These are phyloP conservation scores for Holocentrus rufus DNA, from an alignment of 2,797 vertebrate species.

Conservation along the genomic window DNA sequence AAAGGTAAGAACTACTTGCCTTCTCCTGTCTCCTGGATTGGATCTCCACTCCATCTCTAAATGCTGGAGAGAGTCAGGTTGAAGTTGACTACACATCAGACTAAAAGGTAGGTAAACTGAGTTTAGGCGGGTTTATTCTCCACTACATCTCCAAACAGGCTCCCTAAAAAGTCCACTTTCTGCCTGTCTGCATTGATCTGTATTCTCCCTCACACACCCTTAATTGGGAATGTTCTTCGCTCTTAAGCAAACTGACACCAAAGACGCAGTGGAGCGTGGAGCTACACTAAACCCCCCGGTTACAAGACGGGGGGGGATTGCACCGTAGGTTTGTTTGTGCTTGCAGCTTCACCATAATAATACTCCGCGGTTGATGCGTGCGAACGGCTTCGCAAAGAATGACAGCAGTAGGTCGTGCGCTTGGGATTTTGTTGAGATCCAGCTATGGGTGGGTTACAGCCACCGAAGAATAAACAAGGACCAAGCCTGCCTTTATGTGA, in stretches of 20 bases:
- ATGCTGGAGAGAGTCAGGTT: no score
- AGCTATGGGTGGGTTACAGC: conserved; percentile 61
- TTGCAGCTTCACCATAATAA: conserved; percentile 47
- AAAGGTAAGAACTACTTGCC: no score
- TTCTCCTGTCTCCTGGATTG: no score
- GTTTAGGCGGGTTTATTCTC: conserved; percentile 36
- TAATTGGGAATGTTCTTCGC: conserved; percentile 16
- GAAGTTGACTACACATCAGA: background rate
- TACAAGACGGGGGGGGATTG: conserved; percentile 34
- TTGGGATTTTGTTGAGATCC: conserved; percentile 49
- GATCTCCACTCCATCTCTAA: no score
- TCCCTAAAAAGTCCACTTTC: conserved; percentile 10
- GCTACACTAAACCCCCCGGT: background rate
- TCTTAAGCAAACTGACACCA: conserved; percentile 7
- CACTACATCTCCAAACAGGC: background rate
- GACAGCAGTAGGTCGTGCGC: conserved; percentile 57
- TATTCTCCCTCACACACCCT: background rate
- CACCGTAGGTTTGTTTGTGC: conserved; percentile 51
- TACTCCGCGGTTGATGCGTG: conserved; percentile 57
- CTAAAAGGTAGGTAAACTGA: conserved; percentile 27
- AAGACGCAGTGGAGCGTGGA: conserved; percentile 10
- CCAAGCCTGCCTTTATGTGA: conserved; percentile 38
- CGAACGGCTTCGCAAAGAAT: conserved; percentile 44
- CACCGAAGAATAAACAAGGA: conserved; percentile 46
- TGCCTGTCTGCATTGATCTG: conserved; percentile 12